Base-by-base conservation (phyloP, 2,888 invertebrate genomes). In the Cremastinae sp. region DNA sequence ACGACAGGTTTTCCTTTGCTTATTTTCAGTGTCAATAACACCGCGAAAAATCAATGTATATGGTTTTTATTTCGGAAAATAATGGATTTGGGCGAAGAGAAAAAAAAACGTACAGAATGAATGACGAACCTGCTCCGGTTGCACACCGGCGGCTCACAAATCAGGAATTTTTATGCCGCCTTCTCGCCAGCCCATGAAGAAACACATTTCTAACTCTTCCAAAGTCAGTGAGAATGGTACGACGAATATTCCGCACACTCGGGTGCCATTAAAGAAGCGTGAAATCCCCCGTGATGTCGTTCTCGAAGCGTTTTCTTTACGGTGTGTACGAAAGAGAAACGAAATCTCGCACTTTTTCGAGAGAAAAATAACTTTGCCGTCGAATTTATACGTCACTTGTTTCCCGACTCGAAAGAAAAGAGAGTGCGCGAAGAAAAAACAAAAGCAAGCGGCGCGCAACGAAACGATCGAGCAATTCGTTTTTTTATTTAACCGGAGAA, bases 81-180 rank as follows among this genome's bases (percentile, higher is more conserved):
- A n/a, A n/a, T n/a, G n/a, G 28, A 5, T 28, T 28, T 28, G 2
- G 28, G 28, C 5, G 28, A 5, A 28, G 5, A 28, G 5, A 28
- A 28, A 16, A 7, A 49, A 38, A 41, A 43, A 58, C 41, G 9
- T 2, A 45, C 10, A 12, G 28, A n/a, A 58, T 49, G 18, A 36
- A 68, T 12, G 38, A 59, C 77, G 45, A 65, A 77, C 77, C 77
- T 77, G 66, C 49, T 73, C 69, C 73, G 64, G 59, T 61, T 69
- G 36, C 72, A 69, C 61, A 20, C 70, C 74, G 71, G 70, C 64
- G 49, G 68, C 77, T 84, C 86, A 87, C 80, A 87, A 87, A 84
- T 86, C 83, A 76, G 86, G 86, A 84, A 87, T 87, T 85, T 87
- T 88, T 84, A 88, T 87, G 81, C 86, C 85, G 74, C 87, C 87